Percentiles rank a stretch among this genome's conserved stretches.
These are phyloP conservation scores for Sebastes iracundus DNA, from an alignment of 2,797 vertebrate species.

Conservation along the genomic window DNA sequence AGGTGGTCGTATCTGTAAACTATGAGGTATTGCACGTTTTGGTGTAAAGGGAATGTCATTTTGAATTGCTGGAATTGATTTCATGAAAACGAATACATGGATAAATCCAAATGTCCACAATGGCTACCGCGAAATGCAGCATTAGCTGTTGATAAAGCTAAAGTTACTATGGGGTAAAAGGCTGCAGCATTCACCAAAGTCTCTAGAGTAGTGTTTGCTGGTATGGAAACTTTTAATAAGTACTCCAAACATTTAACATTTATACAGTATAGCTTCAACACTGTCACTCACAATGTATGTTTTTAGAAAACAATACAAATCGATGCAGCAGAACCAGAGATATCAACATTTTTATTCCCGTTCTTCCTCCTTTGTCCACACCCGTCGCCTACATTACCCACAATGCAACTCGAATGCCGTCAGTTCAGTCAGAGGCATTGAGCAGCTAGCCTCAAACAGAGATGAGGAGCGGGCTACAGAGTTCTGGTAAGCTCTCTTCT, in stretches of 20 bases:
- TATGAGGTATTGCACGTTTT: not conserved
- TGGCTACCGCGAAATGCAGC: not conserved
- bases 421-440: not conserved
- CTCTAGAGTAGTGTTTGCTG: not conserved
- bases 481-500: too few relatives aligned
- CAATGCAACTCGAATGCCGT: fast-evolving
- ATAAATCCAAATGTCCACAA: not conserved
- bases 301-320: not conserved
- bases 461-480: too few relatives aligned
- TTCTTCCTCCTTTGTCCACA: too few relatives aligned
- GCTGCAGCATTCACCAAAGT: not conserved
- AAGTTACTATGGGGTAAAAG: not conserved
- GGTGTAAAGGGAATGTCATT: not conserved
- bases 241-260: not conserved
- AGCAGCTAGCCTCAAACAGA: not conserved
- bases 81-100: not conserved
- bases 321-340: not conserved
- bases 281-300: not conserved
- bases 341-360: not conserved
- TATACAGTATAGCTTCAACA: not conserved
- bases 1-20: not conserved
- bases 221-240: not conserved
- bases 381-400: not conserved
- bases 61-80: not conserved
- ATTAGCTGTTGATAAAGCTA: not conserved